Evolutionary conservation across 2,797 vertebrate species (phyloP).

Genomic region (Arctocebus calabarensis): DNA sequence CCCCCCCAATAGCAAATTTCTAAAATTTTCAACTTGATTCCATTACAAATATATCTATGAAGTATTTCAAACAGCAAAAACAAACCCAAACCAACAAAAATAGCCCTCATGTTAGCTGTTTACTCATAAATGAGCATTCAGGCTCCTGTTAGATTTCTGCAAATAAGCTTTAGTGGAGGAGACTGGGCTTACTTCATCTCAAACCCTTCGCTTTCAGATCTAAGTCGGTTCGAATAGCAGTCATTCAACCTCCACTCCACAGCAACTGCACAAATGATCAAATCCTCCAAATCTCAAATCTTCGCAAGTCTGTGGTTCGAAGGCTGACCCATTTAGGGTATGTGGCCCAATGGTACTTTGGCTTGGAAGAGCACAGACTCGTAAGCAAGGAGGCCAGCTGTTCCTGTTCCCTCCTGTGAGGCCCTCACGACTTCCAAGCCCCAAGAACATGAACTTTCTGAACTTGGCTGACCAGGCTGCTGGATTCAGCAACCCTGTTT

Average conservation of each 20-base stretch:
- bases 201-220: neutral
- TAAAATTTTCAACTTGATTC: neutral
- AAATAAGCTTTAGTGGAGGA: too few relatives aligned
- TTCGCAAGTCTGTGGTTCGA: neutral
- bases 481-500: neutral
- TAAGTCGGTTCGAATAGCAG: neutral
- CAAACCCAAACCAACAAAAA: neutral
- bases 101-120: neutral
- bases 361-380: neutral
- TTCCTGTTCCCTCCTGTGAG: neutral
- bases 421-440: neutral
- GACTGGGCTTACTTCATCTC: neutral
- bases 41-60: neutral
- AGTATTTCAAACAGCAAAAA: slow-evolving; percentile 32
- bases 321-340: neutral
- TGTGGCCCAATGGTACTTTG: neutral
- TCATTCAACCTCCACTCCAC: neutral
- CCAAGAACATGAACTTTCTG: slow-evolving; percentile 11
- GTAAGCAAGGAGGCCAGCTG: neutral
- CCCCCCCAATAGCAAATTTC: neutral
- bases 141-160: neutral
- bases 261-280: neutral
- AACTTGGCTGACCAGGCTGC: slow-evolving; percentile 55
- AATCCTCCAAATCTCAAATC: neutral
- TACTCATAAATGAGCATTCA: neutral